These are phyloP conservation scores for Stigmatopora argus DNA, from an alignment of 2,113 vertebrate genomes.

Conservation along the genomic window DNA sequence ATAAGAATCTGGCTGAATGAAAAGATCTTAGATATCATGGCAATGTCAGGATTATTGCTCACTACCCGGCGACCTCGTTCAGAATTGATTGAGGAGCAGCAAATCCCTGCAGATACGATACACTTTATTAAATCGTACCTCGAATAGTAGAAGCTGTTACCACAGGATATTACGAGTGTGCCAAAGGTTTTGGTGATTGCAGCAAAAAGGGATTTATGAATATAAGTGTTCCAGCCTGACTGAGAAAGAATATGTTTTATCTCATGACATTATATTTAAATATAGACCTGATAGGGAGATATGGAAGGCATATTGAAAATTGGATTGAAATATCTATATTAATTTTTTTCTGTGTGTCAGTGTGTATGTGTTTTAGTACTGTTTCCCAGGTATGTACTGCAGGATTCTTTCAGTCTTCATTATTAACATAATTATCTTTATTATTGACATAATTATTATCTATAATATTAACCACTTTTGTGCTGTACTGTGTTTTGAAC, in stretches of 20 bases:
- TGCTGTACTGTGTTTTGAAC: too few relatives aligned
- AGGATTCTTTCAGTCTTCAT: too few relatives aligned
- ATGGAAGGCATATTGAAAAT: neutral
- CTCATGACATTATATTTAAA: neutral
- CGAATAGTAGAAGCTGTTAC: neutral
- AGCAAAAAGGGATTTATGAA: neutral
- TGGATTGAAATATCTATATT: too few relatives aligned
- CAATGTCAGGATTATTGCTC: neutral
- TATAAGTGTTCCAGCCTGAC: neutral
- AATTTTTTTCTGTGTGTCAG: too few relatives aligned
- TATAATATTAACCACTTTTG: too few relatives aligned
- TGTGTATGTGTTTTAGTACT: too few relatives aligned
- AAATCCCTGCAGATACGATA: conserved; percentile 7
- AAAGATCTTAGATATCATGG: conserved; percentile 3
- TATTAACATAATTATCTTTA: too few relatives aligned
- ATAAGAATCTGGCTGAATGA: neutral
- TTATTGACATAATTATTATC: too few relatives aligned
- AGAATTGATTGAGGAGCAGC: conserved; percentile 3
- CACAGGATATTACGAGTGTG: neutral
- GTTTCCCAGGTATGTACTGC: too few relatives aligned
- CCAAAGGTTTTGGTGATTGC: neutral
- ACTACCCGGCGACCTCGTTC: neutral
- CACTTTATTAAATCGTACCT: conserved; percentile 3
- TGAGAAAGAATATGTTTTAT: neutral
- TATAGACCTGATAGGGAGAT: neutral